Base-by-base conservation (phyloP, 2,888 invertebrate genomes). In the Bellardia pandia region DNA sequence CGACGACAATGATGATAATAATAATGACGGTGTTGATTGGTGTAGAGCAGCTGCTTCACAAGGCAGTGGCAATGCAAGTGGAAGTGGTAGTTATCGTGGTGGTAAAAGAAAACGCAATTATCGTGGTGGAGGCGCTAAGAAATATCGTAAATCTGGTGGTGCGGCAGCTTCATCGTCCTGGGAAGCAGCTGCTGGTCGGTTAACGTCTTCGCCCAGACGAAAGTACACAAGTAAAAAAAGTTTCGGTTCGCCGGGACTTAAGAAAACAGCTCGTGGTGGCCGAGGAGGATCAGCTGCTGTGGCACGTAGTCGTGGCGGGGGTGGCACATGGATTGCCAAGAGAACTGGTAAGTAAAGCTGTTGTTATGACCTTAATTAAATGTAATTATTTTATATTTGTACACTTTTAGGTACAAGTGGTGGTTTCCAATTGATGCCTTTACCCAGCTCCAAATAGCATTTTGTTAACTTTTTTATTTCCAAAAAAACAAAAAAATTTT, bases 351-450 rank as follows among this genome's bases (percentile, higher is more conserved):
- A 56, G 88, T 88, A 79, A 16, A 33, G 71, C 23, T 42, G 53
- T 16, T 6, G 2, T 33, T 60, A 45, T 33, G 6, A 58, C 16
- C 8, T 45, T 2, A 45, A 11, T 9, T 1, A 2, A 7, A 33
- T 58, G 9, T 42, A 30, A 48, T 16, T 23, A 37, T 33, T 13
- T 14, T 40, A 7, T 60, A 56, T 42, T 66, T 75, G 37, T 6
- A 51, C 53, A 42, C 75, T 64, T 68, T 69, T 60, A 88, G 92
- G 92, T 13, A 89, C 83, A 51, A 91, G 90, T 81, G 78, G 86
- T 16, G 91, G 91, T 4, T 93, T 93, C 40, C 90, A 92, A 62
- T 40, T 93, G 45, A 92, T 93, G 93, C 93, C 93, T 2, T 64
- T 93, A 82, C 93, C 93, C 4, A 90, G 89, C n/a, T 90, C 91